Conservation (phyloP, 2,113 vertebrate genomes). For the Aix galericulata region DNA sequence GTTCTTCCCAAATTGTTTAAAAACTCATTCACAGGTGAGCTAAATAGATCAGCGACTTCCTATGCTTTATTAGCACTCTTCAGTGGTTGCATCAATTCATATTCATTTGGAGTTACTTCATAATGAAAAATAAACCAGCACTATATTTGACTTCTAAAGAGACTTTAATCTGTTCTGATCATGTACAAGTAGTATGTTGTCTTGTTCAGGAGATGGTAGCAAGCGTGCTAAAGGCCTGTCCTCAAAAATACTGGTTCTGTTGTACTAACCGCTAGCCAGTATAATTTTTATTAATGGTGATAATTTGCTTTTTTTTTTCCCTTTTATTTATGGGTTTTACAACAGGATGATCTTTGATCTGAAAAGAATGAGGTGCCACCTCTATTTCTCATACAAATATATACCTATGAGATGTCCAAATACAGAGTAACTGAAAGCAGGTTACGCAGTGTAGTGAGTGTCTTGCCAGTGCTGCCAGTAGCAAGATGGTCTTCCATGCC, state of each 20-base stretch:
- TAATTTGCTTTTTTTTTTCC: not conserved
- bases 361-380: fast-evolving
- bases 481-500: not conserved
- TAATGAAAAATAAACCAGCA: not conserved
- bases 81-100: not conserved
- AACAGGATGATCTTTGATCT: not conserved
- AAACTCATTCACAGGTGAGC: not conserved
- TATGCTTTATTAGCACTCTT: not conserved
- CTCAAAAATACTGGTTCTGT: not conserved
- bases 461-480: not conserved
- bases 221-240: not conserved
- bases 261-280: not conserved
- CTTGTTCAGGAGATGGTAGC: not conserved
- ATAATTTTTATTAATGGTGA: too few relatives aligned
- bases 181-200: fast-evolving
- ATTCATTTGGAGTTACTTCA: not conserved
- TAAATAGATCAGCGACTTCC: not conserved
- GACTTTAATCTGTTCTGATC: not conserved
- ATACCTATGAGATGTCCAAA: fast-evolving
- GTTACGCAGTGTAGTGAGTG: not conserved
- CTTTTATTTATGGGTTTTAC: not conserved
- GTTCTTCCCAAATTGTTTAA: not conserved
- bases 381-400: fast-evolving
- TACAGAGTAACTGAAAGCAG: not conserved
- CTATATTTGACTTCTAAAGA: not conserved